phyloP scores from a whole-genome alignment of 1,140 invertebrate species.

The Eupristina koningsbergeri region DNA sequence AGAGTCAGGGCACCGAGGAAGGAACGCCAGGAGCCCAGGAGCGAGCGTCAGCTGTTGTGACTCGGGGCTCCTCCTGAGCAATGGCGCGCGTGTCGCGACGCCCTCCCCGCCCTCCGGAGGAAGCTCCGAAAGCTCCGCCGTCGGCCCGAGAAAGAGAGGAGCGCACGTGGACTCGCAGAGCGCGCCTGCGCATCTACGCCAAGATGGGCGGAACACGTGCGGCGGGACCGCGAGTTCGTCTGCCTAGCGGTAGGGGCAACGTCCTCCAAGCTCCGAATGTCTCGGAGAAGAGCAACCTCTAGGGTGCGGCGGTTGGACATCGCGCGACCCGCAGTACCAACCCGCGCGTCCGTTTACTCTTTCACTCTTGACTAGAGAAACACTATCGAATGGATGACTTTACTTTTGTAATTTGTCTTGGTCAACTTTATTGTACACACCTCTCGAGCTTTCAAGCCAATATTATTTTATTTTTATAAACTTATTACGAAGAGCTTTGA shows the following conservation, averaged over 20 bases:
- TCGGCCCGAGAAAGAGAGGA: not conserved
- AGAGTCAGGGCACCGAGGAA: not conserved
- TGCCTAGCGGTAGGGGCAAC: conserved; percentile 9
- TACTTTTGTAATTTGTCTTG: too few species aligned
- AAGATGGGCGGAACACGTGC: not conserved
- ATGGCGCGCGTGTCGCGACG: not conserved
- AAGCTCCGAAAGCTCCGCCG: not conserved
- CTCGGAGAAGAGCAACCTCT: not conserved
- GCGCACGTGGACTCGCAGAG: not conserved
- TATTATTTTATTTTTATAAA: too few species aligned
- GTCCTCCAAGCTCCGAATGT: not conserved
- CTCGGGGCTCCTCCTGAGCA: not conserved
- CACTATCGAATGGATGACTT: too few species aligned
- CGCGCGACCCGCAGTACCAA: not conserved
- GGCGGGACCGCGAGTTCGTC: not conserved
- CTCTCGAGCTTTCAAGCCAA: too few species aligned
- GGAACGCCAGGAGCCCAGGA: not conserved
- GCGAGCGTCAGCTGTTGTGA: not conserved
- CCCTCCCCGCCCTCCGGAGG: not conserved
- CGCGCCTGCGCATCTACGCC: not conserved
- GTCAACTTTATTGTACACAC: too few species aligned
- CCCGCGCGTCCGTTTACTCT: too few species aligned
- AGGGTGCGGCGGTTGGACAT: too few species aligned
- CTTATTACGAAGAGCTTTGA: too few species aligned
- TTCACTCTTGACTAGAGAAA: too few species aligned